A percentile compares a stretch with the other conserved stretches of the same genome.
Conservation (phyloP, 2,113 vertebrate genomes). For the Labeo catla region DNA sequence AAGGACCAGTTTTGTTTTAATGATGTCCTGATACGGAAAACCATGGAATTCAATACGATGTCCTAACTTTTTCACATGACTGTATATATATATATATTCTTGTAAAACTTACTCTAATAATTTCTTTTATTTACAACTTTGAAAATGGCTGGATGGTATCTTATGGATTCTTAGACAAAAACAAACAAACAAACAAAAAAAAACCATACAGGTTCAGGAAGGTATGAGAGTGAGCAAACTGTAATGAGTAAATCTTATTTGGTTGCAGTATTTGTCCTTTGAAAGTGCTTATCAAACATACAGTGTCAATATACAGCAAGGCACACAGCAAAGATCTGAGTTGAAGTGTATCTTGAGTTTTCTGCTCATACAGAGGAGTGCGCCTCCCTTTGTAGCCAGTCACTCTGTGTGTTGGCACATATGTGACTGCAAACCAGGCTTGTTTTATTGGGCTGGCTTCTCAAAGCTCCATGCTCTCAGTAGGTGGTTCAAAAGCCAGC, state of each 20-base stretch:
- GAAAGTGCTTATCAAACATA: not conserved
- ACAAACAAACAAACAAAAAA: not conserved
- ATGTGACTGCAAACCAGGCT: not conserved
- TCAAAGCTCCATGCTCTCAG: constrained; percentile 27
- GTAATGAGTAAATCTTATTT: not conserved
- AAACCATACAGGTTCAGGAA: not conserved
- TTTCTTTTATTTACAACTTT: too few relatives aligned
- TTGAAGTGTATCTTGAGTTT: not conserved
- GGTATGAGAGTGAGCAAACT: not conserved
- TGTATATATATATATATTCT: too few relatives aligned
- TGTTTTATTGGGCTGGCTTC: constrained; percentile 28
- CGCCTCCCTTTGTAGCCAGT: not conserved
- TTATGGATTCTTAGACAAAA: not conserved
- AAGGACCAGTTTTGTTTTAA: too few relatives aligned
- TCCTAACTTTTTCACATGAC: too few relatives aligned
- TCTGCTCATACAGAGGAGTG: not conserved
- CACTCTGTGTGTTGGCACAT: not conserved
- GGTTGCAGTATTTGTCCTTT: not conserved
- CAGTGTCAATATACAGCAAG: not conserved
- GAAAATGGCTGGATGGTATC: not conserved
- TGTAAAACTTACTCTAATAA: too few relatives aligned
- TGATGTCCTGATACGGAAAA: too few relatives aligned
- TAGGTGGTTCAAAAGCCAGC: constrained; percentile 12
- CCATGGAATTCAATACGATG: too few relatives aligned
- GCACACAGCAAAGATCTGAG: not conserved